Conservation (phyloP, 1,140 invertebrate species). For the Alviniconcha marisindica region DNA sequence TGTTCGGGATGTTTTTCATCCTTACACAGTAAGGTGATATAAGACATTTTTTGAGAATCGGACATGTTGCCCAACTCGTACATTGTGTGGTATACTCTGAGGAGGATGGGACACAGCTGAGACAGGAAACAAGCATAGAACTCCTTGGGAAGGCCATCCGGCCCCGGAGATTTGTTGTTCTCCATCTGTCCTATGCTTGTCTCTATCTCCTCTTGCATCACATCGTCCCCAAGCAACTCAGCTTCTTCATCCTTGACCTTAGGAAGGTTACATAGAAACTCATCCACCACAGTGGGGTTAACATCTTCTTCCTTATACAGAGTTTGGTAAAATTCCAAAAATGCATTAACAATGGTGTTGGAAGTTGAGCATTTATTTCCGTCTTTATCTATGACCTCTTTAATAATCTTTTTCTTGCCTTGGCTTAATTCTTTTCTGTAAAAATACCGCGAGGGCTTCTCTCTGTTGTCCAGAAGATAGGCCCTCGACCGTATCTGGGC, state of each 20-base stretch:
- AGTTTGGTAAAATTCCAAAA: constrained; percentile 37
- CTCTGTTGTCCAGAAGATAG: constrained; percentile 43
- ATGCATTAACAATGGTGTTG: constrained; percentile 30
- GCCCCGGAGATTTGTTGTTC: constrained; percentile 48
- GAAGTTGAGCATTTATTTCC: constrained; percentile 30
- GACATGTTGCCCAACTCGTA: constrained; percentile 29
- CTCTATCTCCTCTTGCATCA: constrained; percentile 39
- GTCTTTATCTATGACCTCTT: constrained; percentile 26
- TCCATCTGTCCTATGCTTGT: constrained; percentile 32
- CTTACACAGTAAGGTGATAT: constrained; percentile 49
- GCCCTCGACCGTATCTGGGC: constrained; percentile 39
- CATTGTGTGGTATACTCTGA: constrained; percentile 16
- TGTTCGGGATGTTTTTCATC: constrained; percentile 38
- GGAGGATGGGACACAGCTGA: constrained; percentile 13
- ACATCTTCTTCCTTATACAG: constrained; percentile 30
- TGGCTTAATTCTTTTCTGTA: constrained; percentile 38
- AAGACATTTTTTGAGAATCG: constrained; percentile 36
- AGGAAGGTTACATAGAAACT: constrained; percentile 25
- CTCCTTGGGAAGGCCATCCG: constrained; percentile 49
- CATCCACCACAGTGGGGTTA: constrained; percentile 13
- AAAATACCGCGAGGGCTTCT: constrained; percentile 51
- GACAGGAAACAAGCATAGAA: constrained; percentile 46
- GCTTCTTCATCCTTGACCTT: constrained; percentile 9
- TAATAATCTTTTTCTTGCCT: constrained; percentile 41
- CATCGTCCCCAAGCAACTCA: background rate